phyloP scores from a whole-genome alignment of 2,113 vertebrate species.

The Felis chaus region DNA sequence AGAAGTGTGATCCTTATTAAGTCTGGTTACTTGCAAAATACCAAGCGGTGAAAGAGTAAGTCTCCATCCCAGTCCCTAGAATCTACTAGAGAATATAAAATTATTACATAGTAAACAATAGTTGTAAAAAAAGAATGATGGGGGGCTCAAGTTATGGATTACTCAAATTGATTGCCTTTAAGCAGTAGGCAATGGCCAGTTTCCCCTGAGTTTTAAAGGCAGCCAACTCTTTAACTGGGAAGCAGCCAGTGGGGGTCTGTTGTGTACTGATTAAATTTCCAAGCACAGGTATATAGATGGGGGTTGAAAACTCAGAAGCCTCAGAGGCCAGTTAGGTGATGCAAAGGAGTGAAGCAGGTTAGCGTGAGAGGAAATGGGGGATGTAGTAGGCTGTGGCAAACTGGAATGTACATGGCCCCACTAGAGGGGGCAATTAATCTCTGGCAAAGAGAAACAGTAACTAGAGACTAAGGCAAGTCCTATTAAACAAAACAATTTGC shows the following conservation, averaged over 20 bases:
- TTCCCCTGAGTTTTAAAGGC: not conserved
- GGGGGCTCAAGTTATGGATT: not conserved
- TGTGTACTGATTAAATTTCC: not conserved
- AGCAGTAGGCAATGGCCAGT: not conserved
- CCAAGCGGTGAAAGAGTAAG: not conserved
- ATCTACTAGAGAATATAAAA: conserved; percentile 3
- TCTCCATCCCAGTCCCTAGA: not conserved
- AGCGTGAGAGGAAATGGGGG: not conserved
- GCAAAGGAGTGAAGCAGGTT: not conserved
- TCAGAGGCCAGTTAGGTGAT: too few relatives aligned
- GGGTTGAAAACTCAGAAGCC: not conserved
- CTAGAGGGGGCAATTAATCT: not conserved
- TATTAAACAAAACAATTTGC: not conserved
- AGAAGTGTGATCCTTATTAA: not conserved
- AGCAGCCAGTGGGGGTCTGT: not conserved
- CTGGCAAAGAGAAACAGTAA: not conserved
- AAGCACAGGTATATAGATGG: not conserved
- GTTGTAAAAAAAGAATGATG: not conserved
- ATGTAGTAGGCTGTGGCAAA: not conserved
- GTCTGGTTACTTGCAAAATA: not conserved
- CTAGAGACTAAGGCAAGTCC: not conserved
- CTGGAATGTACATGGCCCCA: not conserved
- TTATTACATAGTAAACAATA: not conserved
- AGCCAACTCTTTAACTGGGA: not conserved
- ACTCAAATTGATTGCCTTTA: not conserved